These are phyloP conservation scores for Dendrocincla fuliginosa DNA, from an alignment of 2,797 vertebrate species.

Conservation along the genomic window DNA sequence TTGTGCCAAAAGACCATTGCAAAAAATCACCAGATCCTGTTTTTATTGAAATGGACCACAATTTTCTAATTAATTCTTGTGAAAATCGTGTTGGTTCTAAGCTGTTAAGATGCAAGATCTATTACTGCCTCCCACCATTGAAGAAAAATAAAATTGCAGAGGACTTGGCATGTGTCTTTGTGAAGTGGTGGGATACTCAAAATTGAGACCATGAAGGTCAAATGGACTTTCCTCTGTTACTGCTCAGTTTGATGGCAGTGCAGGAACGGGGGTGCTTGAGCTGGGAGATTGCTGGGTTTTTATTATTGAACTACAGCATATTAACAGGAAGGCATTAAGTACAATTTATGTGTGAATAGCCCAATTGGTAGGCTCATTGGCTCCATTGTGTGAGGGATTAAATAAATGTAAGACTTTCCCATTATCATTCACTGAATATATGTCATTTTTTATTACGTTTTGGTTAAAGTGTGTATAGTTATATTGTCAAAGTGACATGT, in stretches of 20 bases:
- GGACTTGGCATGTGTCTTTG: not conserved
- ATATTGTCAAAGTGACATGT: slow-evolving; percentile 33
- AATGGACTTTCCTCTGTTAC: slow-evolving; percentile 32
- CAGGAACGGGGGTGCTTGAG: slow-evolving; percentile 48
- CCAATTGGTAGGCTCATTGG: slow-evolving; percentile 3
- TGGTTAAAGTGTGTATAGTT: slow-evolving; percentile 37
- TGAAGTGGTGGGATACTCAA: not conserved
- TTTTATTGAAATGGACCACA: not conserved
- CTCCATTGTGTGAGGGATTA: slow-evolving; percentile 46
- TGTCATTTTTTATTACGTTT: slow-evolving; percentile 42
- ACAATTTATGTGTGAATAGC: slow-evolving; percentile 59
- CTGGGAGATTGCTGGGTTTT: slow-evolving; percentile 55
- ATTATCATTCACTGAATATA: slow-evolving; percentile 45
- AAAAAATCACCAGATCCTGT: not conserved
- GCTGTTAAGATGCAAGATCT: not conserved
- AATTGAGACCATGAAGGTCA: slow-evolving; percentile 64
- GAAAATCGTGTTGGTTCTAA: not conserved
- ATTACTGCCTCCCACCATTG: not conserved
- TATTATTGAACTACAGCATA: slow-evolving; percentile 54
- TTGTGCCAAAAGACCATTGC: not conserved
- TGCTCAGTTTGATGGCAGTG: slow-evolving; percentile 54
- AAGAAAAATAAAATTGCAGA: not conserved
- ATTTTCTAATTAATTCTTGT: not conserved
- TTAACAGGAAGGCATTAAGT: slow-evolving; percentile 73
- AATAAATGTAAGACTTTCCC: slow-evolving; percentile 45